Percentiles rank a stretch among this genome's conserved stretches.
phyloP scores from a whole-genome alignment of 2,797 vertebrate species.

The Oreortyx pictus region DNA sequence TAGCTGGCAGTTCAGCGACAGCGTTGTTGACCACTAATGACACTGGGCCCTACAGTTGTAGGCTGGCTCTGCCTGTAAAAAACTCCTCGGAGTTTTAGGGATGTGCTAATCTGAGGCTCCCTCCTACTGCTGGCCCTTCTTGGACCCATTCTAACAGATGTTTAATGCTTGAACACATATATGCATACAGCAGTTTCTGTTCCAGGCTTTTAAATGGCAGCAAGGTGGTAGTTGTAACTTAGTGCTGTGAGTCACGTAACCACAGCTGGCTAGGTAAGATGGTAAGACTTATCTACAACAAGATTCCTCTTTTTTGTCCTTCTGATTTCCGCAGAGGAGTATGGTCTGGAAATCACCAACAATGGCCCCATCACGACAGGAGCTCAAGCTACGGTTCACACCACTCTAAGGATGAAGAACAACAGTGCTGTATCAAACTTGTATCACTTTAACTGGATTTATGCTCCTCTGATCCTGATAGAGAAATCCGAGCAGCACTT shows the following conservation, averaged over 20 bases:
- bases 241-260: background rate
- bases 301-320: background rate
- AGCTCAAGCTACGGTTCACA: constrained; percentile 67
- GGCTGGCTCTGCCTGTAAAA: background rate
- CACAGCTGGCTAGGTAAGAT: background rate
- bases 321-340: constrained; percentile 61
- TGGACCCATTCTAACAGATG: background rate
- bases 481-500: constrained; percentile 50
- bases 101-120: background rate
- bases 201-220: background rate
- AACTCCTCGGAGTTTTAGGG: background rate
- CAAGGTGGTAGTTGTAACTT: background rate
- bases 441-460: constrained; percentile 79
- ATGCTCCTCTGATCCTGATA: constrained; percentile 74
- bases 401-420: constrained; percentile 53
- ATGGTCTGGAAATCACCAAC: constrained; percentile 65
- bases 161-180: background rate
- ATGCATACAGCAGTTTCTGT: background rate
- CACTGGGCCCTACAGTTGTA: background rate
- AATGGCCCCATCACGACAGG: constrained; percentile 74
- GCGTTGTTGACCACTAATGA: background rate
- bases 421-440: background rate
- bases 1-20: background rate
- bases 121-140: background rate
- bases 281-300: background rate